These are phyloP conservation scores for Diaprepes abbreviatus DNA, from an alignment of 2,888 invertebrate species.

Conservation along the genomic window DNA sequence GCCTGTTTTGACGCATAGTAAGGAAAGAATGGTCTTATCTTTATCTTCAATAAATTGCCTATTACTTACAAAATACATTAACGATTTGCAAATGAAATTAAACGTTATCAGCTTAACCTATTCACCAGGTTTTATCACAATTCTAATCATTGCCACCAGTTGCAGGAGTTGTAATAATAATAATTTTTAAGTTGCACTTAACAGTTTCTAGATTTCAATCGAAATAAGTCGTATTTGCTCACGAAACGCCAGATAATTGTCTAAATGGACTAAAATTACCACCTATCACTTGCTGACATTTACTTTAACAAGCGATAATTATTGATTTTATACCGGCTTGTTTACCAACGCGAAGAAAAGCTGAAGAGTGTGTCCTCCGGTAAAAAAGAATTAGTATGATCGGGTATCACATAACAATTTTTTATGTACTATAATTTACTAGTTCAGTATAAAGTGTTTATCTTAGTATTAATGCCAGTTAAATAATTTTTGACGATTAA, in stretches of 20 bases:
- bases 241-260: conserved; percentile 19
- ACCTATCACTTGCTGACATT: conserved; percentile 34
- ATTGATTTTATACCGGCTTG: conserved; percentile 23
- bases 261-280: conserved; percentile 30
- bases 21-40: too few species aligned
- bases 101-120: neutral
- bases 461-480: too few species aligned
- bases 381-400: neutral
- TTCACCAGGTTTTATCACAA: conserved; percentile 6
- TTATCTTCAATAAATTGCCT: too few species aligned
- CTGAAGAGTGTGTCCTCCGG: conserved; percentile 6
- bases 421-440: too few species aligned
- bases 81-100: too few species aligned
- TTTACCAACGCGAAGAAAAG: conserved; percentile 25
- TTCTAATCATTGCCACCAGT: conserved; percentile 9
- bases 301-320: conserved; percentile 26
- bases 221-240: conserved; percentile 27
- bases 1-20: too few species aligned
- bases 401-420: neutral
- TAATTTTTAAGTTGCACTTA: conserved; percentile 16
- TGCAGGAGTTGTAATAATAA: conserved; percentile 5
- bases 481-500: too few species aligned
- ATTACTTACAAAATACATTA: too few species aligned
- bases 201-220: conserved; percentile 33
- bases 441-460: too few species aligned